Percentiles rank a stretch among this genome's conserved stretches.
Conservation (phyloP, 1,140 invertebrate species). For the Berghia stephanieae region DNA sequence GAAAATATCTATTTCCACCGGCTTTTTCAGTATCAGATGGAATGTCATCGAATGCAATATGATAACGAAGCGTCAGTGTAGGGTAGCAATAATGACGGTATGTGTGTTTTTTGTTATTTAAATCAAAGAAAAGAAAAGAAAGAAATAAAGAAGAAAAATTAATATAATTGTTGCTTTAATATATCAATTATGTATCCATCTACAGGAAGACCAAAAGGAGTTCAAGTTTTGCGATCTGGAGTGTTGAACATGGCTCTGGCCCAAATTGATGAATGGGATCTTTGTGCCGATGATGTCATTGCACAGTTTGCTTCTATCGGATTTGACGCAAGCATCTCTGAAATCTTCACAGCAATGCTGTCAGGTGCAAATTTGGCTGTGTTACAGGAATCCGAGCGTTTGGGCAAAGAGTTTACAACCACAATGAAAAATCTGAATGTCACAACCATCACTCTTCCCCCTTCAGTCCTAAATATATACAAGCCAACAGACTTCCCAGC, state of each 20-base stretch:
- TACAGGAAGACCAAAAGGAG: slow-evolving; percentile 49
- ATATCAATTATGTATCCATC: no score
- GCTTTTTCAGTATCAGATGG: no score
- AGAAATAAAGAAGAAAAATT: no score
- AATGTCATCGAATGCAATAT: no score
- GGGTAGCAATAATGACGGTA: no score
- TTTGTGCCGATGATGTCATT: slow-evolving; percentile 36
- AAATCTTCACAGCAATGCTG: slow-evolving; percentile 46
- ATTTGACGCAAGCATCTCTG: slow-evolving; percentile 48
- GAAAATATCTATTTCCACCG: no score
- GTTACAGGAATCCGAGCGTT: slow-evolving; percentile 36
- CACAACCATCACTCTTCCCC: slow-evolving; percentile 42
- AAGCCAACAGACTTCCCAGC: slow-evolving; percentile 39
- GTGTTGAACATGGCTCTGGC: slow-evolving; percentile 42
- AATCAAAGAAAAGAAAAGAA: no score
- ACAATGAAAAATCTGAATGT: slow-evolving; percentile 42
- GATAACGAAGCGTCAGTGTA: no score
- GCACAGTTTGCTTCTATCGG: slow-evolving; percentile 52
- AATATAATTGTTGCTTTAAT: no score
- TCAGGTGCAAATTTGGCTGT: slow-evolving; percentile 44
- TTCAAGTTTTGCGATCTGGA: slow-evolving; percentile 39
- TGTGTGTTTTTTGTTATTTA: no score
- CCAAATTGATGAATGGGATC: slow-evolving; percentile 43
- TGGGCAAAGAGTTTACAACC: slow-evolving; percentile 43
- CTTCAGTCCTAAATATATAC: slow-evolving; percentile 48